phyloP scores from a whole-genome alignment of 2,888 invertebrate genomes.

The Notocelia uddmanniana region DNA sequence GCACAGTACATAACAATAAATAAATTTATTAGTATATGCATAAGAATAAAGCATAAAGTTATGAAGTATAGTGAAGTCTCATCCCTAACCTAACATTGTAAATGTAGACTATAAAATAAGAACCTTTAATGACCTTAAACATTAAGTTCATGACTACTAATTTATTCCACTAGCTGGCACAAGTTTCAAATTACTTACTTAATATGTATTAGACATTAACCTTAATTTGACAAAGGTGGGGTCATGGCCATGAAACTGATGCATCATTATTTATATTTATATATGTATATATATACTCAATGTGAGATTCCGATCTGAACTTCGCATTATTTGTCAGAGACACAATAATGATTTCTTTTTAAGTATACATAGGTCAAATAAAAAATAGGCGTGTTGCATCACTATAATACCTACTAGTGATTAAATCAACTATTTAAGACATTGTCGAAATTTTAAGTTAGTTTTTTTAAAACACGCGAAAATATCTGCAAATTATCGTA shows the following conservation, averaged over 20 bases:
- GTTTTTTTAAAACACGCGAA: not conserved
- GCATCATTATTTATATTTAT: not conserved
- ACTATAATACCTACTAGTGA: not conserved
- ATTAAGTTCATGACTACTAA: not conserved
- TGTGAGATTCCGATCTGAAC: not conserved
- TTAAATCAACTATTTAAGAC: not conserved
- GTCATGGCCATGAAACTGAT: not conserved
- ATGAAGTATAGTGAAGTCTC: too few relatives aligned
- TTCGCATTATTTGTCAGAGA: not conserved
- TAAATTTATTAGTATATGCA: too few relatives aligned
- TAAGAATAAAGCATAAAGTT: too few relatives aligned
- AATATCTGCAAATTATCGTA: not conserved
- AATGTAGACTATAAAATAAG: not conserved
- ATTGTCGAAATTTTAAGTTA: not conserved
- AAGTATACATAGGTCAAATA: not conserved
- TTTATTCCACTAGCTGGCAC: not conserved
- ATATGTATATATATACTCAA: too few relatives aligned
- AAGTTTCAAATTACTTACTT: constrained; percentile 27
- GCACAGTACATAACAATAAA: too few relatives aligned
- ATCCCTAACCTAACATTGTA: too few relatives aligned
- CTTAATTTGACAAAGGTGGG: not conserved
- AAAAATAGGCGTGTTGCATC: not conserved
- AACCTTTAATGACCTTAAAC: not conserved
- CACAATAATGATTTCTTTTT: not conserved
- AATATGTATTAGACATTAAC: constrained; percentile 20